Base-by-base conservation (phyloP, 2,113 vertebrate genomes). In the Semnopithecus entellus region DNA sequence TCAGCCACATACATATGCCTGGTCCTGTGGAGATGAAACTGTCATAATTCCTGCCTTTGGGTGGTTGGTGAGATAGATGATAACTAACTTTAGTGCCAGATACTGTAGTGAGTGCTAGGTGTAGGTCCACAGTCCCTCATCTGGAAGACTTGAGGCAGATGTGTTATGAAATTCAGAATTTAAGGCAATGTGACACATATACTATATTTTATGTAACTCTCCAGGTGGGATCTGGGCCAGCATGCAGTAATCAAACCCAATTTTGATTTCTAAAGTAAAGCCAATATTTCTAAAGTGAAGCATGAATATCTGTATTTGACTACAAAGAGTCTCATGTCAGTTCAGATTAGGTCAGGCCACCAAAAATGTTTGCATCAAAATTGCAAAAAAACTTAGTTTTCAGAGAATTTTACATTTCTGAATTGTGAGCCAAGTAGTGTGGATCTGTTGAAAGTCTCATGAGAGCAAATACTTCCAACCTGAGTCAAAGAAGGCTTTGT, bases 231-330 rank as follows among this genome's bases (percentile, higher is more conserved):
- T 45, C 30, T 75, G 50, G 13, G 76, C 64, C 22, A 75, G 16
- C 35, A 68, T 18, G 2, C 8, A 66, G 23, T 76, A 85, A 85
- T 88, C 72, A 95, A 57, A 68, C 8, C 18, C 73, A 72, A 59
- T 86, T 89, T 94, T 73, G 55, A 85, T 85, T 86, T 89, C 66
- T 87, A 76, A 91, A 57, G 35, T 73, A 52, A 84, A 66, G 17
- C 50, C 17, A 79, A 3, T 55, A 50, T 66, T 88, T 94, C 66
- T 94, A 78, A 81, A 91, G 78, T 68, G 13, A 93, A 91, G 35
- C 11, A 13, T 92, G 52, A 79, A 17, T 90, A 73, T 83, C 59
- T 16, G 23, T 13, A 79, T n/a, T 48, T 78, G 14, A 76, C 55
- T 87, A 5, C 35, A 30, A 80, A 84, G 48, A 78, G 16, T 93